Evolutionary conservation across 1,140 invertebrate species (phyloP).

Genomic region (Ips typographus): DNA sequence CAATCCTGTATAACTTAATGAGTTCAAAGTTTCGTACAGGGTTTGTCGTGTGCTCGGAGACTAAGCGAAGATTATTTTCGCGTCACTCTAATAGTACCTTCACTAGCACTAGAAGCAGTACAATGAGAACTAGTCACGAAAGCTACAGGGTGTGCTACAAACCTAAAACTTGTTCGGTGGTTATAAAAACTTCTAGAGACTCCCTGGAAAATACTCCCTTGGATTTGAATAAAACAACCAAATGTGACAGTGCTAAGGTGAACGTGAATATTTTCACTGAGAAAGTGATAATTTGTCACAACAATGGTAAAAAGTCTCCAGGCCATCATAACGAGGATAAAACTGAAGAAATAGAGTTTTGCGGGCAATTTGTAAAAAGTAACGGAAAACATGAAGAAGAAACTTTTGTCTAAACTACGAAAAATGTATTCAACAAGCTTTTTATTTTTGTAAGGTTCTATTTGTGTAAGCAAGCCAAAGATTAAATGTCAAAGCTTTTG

Average conservation of each 20-base stretch:
- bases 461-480: conserved; percentile 1
- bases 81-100: conserved; percentile 50
- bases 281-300: conserved; percentile 38
- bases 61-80: conserved; percentile 50
- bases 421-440: too few species aligned
- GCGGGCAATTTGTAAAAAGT: conserved; percentile 21
- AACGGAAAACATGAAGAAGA: conserved; percentile 35
- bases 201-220: conserved; percentile 35
- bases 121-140: conserved; percentile 45
- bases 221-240: conserved; percentile 34
- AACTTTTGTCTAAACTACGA: conserved; percentile 35
- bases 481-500: not conserved
- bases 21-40: conserved; percentile 81
- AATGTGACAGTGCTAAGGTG: conserved; percentile 16
- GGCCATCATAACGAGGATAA: conserved; percentile 3
- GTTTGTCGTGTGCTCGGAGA: conserved; percentile 66
- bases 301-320: conserved; percentile 9
- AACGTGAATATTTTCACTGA: conserved; percentile 40
- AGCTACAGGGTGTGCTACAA: conserved; percentile 46
- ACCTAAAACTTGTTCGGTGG: conserved; percentile 44
- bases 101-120: conserved; percentile 56
- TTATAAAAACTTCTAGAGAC: conserved; percentile 45
- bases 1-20: conserved; percentile 82
- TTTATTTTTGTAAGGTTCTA: not conserved
- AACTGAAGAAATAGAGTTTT: conserved; percentile 2